Conservation (phyloP, 2,113 vertebrate genomes). For the Zapus hudsonius region DNA sequence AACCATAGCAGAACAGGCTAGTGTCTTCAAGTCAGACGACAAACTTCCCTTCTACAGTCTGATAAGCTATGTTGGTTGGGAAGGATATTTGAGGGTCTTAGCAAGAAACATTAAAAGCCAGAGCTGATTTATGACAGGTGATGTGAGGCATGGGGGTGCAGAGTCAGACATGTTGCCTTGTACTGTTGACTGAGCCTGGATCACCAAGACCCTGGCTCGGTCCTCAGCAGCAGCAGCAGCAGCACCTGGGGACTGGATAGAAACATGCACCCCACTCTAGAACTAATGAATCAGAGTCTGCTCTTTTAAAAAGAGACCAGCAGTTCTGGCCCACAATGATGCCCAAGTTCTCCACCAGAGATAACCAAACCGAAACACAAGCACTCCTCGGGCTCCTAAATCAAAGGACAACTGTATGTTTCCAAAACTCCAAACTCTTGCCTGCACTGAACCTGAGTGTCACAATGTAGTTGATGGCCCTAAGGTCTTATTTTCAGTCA, state of each 20-base stretch:
- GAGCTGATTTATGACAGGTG: neutral
- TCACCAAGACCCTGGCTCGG: fast-evolving
- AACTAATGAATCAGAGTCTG: neutral
- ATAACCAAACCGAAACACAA: neutral
- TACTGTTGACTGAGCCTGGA: neutral
- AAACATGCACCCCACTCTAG: neutral
- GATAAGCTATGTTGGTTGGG: neutral
- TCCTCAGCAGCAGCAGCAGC: neutral
- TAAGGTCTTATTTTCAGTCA: neutral
- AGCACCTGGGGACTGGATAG: neutral
- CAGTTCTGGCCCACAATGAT: fast-evolving
- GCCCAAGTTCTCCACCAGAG: neutral
- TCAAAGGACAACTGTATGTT: neutral
- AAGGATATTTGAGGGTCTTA: neutral
- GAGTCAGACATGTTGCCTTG: neutral
- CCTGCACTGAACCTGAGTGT: neutral
- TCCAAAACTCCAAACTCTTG: neutral
- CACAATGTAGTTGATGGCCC: fast-evolving
- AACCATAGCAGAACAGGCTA: neutral
- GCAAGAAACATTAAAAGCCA: neutral
- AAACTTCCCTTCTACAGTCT: neutral
- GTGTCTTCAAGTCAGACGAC: neutral
- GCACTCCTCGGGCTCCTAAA: neutral
- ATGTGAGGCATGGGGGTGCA: neutral
- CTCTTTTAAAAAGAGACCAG: neutral